A percentile compares a stretch with the other conserved stretches of the same genome.
phyloP scores from a whole-genome alignment of 2,797 vertebrate genomes.

The Sebastes steindachneri region DNA sequence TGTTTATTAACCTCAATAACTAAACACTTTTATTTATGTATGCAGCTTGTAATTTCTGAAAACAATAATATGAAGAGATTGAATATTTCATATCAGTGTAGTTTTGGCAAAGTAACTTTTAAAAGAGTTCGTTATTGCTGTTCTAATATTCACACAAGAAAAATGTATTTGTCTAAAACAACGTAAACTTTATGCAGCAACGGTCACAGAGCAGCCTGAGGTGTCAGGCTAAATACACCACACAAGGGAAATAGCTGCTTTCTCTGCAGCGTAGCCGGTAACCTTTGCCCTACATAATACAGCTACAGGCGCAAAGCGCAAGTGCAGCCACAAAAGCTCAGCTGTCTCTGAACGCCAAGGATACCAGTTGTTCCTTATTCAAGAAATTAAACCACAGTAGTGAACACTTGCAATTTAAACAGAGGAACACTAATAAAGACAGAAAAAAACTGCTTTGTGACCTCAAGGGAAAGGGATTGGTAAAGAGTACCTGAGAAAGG shows the following conservation, averaged over 20 bases:
- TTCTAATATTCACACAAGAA: neutral
- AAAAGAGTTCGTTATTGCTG: neutral
- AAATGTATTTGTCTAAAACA: neutral
- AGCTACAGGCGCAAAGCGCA: slow-evolving; percentile 25
- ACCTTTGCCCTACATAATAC: slow-evolving; percentile 84
- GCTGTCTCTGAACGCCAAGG: neutral
- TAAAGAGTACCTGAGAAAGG: slow-evolving; percentile 67
- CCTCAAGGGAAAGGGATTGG: slow-evolving; percentile 13
- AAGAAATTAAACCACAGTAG: neutral
- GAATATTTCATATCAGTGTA: neutral
- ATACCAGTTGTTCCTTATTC: neutral
- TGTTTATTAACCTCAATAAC: neutral
- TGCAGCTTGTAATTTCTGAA: neutral
- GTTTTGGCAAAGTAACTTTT: neutral
- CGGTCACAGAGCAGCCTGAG: slow-evolving; percentile 7
- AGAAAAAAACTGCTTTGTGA: neutral
- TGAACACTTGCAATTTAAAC: neutral
- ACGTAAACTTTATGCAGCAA: neutral
- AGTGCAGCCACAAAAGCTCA: slow-evolving; percentile 20
- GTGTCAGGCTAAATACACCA: slow-evolving; percentile 40
- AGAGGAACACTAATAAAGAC: neutral
- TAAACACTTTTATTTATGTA: neutral
- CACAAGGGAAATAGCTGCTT: slow-evolving; percentile 63
- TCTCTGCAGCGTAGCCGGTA: slow-evolving; percentile 51
- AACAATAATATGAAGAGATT: neutral